Evolutionary conservation across 2,113 vertebrate species (phyloP), one percentile per base, ranked within the genome.

Genomic region (Blennius ocellaris): DNA sequence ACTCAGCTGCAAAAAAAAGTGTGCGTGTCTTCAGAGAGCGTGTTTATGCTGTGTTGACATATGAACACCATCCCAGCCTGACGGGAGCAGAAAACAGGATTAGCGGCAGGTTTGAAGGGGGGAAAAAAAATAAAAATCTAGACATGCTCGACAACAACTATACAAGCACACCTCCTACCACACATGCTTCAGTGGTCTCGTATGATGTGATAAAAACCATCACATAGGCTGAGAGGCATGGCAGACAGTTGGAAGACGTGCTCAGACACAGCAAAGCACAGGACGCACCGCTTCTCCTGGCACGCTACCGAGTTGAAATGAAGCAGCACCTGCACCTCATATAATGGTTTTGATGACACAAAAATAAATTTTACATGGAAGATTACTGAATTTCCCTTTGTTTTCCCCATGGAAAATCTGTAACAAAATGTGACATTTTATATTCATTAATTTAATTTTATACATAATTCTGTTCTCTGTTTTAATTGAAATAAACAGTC

Each of bases 121-220:
- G n/a, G 47, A 61, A 47, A 59, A 44, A 64, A 58, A 56, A 48
- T 45, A 55, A 67, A 79, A 69, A 70, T 39, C 11, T 9, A 75
- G 85, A 85, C 87, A 80, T 69, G 72, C 82, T 81, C 80, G 80
- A 91, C 80, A 88, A 87, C 75, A 89, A 87, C 74, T 88, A 75
- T 61, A 83, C 83, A 73, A 82, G 72, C 68, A 77, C 78, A 82
- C 64, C 71, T 87, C 61, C 66, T 51, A 59, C 45, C 54, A 17
- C 73, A 81, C 83, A 87, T 72, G 86, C 83, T 86, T 48, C 67
- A 86, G 9, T 77, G 73, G 73, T 40, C 73, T 54, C 36, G 36
- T 81, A 67, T 83, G 80, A 89, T 81, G 79, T 84, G 88, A 89
- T 85, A 74, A 79, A 76, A 88, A 81, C 38, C 69, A 73, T 71